phyloP scores from a whole-genome alignment of 1,140 invertebrate species.

The Neotoxoptera formosana region DNA sequence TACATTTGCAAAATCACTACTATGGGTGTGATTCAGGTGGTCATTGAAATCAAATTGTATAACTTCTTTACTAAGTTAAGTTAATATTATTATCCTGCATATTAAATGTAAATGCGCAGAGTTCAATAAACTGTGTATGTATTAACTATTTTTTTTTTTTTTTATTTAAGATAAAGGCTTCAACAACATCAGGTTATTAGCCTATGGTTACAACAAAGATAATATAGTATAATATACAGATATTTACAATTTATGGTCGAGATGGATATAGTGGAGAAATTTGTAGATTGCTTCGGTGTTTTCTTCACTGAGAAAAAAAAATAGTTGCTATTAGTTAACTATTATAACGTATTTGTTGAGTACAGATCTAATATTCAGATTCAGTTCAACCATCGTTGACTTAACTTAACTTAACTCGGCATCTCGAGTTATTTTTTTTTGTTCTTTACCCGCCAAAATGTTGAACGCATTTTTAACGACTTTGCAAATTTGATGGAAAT shows the following conservation, averaged over 20 bases:
- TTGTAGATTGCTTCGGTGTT: too few relatives aligned
- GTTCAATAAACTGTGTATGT: background rate
- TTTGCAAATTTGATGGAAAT: background rate
- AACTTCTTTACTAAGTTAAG: background rate
- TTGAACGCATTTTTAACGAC: background rate
- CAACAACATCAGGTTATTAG: too few relatives aligned
- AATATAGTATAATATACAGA: too few relatives aligned
- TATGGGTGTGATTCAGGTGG: background rate
- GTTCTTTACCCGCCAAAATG: background rate
- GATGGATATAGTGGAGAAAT: too few relatives aligned
- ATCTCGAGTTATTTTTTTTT: background rate
- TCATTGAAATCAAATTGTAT: background rate
- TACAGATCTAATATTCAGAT: too few relatives aligned
- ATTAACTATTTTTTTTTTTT: background rate
- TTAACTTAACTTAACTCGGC: background rate
- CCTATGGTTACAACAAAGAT: too few relatives aligned
- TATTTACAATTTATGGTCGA: too few relatives aligned
- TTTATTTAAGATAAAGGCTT: too few relatives aligned
- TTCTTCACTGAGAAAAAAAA: too few relatives aligned
- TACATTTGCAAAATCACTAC: background rate
- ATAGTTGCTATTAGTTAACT: too few relatives aligned
- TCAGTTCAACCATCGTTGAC: background rate
- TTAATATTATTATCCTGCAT: background rate
- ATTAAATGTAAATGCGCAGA: background rate
- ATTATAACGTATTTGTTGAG: too few relatives aligned